Evolutionary conservation across 2,797 vertebrate genomes (phyloP), one percentile per base, ranked within the genome.

Genomic region (Phoeniculus purpureus): DNA sequence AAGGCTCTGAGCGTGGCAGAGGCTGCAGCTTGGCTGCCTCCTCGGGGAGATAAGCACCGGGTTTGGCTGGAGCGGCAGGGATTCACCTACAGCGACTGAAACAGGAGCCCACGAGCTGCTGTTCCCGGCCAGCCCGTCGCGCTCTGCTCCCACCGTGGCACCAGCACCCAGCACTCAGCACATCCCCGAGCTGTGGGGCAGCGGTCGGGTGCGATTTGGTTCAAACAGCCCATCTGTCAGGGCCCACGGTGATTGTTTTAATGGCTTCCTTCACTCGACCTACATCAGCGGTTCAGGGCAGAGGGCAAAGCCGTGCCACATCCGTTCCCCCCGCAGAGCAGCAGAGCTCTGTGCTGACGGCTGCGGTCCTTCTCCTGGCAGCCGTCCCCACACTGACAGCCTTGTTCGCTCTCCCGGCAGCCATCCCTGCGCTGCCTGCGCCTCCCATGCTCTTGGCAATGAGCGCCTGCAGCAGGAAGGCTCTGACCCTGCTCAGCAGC

Each of bases 401-500:
- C 0, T 2, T 3, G 11, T 34, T n/a, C 61, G 60, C 32, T 77
- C 34, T 58, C 71, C 91, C 20, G 3, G 18, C 88, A 95, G 97
- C 85, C 9, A 0, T 59, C 52, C 29, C 65, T 32, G 7, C 20
- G 37, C 70, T 45, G 34, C 94, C 92, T 91, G 55, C 77, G 96
- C 96, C 95, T 54, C 61, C 85, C 94, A 96, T 97, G 97, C 96
- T 96, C 94, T 95, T 96, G 97, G 98, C 96, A 64, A 99, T 99
- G 99, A 98, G 98, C n/a, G 56, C 98, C 79, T 99, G 98, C 26
- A 98, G 99, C 94, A 98, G 99, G 96, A 99, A 98, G 95, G 98
- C 98, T 27, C 97, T 99, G 97, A 99, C 98, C 90, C 98, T 99
- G 97, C 98, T 99, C 94, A 99, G 99, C 98, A 99, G 98, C 56